These are phyloP conservation scores for Trichonephila inaurata DNA, from an alignment of 1,140 invertebrate species.

Conservation along the genomic window DNA sequence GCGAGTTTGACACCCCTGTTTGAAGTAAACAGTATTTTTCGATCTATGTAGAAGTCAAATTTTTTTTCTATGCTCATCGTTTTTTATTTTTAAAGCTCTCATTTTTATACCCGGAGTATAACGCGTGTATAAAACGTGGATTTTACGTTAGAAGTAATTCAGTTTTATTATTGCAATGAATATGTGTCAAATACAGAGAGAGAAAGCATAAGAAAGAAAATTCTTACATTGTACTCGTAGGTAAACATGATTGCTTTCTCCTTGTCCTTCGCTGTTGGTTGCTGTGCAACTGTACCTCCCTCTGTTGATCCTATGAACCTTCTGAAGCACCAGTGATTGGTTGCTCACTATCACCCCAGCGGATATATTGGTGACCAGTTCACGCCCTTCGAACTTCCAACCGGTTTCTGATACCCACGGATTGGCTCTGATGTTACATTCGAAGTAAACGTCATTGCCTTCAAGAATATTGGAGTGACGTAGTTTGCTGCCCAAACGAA, in stretches of 20 bases:
- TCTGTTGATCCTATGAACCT: constrained; percentile 82
- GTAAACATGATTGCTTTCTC: constrained; percentile 78
- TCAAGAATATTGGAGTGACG: constrained; percentile 80
- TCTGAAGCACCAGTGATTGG: constrained; percentile 89
- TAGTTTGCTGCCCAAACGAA: constrained; percentile 76
- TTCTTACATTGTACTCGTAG: constrained; percentile 77
- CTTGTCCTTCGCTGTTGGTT: constrained; percentile 85
- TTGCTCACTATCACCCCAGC: constrained; percentile 89
- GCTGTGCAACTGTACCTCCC: constrained; percentile 87
- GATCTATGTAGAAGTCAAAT: too few relatives aligned
- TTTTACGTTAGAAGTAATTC: too few relatives aligned
- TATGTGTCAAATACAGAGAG: neutral
- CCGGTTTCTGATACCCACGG: constrained; percentile 90
- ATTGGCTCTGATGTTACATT: constrained; percentile 93
- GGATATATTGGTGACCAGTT: constrained; percentile 84
- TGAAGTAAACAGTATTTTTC: too few relatives aligned
- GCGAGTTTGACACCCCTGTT: too few relatives aligned
- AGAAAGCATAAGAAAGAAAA: neutral
- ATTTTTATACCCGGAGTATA: too few relatives aligned
- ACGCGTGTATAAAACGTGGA: too few relatives aligned
- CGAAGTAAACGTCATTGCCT: constrained; percentile 93
- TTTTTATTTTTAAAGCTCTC: too few relatives aligned
- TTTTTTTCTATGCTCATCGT: too few relatives aligned
- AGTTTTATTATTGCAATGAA: neutral
- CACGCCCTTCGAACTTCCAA: constrained; percentile 88